A percentile compares a stretch with the other conserved stretches of the same genome.
phyloP scores from a whole-genome alignment of 2,113 vertebrate species.

The Gymnarchus niloticus region DNA sequence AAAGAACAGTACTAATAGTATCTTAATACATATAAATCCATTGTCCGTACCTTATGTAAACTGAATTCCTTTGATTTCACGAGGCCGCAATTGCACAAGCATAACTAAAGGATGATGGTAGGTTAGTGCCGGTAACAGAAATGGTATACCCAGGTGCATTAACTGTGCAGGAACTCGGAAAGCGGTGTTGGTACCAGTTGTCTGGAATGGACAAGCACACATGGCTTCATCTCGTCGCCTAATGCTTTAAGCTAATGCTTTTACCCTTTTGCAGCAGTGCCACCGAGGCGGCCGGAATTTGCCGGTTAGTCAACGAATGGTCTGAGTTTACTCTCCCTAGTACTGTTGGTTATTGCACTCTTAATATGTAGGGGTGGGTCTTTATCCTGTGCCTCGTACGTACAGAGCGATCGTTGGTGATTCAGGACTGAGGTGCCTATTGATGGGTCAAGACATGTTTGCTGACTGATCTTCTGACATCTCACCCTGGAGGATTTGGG shows the following conservation, averaged over 20 bases:
- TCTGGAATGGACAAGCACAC: neutral
- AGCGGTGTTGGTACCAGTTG: neutral
- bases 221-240: neutral
- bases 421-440: conserved; percentile 17
- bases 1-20: too few species aligned
- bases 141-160: neutral
- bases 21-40: neutral
- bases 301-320: neutral
- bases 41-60: neutral
- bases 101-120: neutral
- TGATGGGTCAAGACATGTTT: conserved; percentile 18
- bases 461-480: conserved; percentile 5
- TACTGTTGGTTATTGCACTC: neutral
- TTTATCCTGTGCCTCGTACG: neutral
- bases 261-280: neutral
- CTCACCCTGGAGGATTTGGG: neutral
- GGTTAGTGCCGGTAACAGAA: neutral
- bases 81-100: neutral
- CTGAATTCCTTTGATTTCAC: neutral
- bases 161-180: neutral
- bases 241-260: neutral
- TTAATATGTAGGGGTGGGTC: neutral
- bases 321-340: neutral
- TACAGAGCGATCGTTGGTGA: conserved; percentile 15
- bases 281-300: neutral